These are phyloP conservation scores for Cygnus olor DNA, from an alignment of 2,797 vertebrate genomes.

Conservation along the genomic window DNA sequence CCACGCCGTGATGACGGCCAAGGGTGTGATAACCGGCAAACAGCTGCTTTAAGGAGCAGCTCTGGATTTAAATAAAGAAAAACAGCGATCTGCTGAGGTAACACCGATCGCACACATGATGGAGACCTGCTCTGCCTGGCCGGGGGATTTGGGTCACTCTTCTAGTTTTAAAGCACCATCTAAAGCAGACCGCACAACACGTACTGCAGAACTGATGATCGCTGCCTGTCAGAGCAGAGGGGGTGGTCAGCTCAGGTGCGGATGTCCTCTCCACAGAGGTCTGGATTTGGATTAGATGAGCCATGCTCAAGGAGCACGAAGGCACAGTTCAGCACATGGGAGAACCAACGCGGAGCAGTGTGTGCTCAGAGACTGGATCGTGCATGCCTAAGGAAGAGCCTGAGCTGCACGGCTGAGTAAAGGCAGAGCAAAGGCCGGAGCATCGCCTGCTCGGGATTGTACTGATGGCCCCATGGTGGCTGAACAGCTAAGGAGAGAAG, in stretches of 20 bases:
- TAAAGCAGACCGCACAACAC: background rate
- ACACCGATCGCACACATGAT: fast-evolving
- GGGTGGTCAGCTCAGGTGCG: background rate
- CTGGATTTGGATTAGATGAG: background rate
- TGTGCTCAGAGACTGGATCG: background rate
- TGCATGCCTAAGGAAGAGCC: background rate
- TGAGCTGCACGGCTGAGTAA: background rate
- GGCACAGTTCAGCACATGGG: background rate
- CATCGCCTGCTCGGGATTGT: background rate
- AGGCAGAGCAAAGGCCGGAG: background rate
- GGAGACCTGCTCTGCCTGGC: background rate
- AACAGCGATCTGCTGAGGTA: background rate
- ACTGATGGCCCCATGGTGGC: background rate
- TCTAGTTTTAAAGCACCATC: background rate
- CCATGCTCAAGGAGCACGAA: background rate
- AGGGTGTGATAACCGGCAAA: background rate
- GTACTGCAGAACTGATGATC: background rate
- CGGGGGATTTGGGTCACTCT: background rate
- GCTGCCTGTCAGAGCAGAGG: background rate
- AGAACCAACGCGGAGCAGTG: background rate
- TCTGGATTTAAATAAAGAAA: background rate
- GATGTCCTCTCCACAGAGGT: background rate
- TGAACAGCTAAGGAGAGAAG: background rate
- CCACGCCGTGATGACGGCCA: background rate
- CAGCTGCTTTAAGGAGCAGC: background rate